Conservation (phyloP, 2,888 invertebrate genomes). For the Cephus pulcher region DNA sequence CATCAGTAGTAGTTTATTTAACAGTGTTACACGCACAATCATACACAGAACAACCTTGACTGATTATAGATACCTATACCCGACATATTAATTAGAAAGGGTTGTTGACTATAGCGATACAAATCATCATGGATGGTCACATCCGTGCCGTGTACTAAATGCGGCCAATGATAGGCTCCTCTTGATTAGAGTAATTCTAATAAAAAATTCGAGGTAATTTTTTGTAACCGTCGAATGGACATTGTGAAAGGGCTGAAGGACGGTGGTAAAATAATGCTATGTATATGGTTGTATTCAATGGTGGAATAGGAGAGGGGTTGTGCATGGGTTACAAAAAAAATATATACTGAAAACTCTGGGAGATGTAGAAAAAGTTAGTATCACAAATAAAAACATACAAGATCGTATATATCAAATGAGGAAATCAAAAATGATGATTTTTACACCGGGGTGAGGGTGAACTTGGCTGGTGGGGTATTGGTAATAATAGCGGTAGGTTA, state of each 20-base stretch:
- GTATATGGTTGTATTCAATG: background rate
- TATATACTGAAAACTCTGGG: background rate
- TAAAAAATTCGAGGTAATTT: background rate
- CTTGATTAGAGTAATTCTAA: background rate
- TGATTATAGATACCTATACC: slow-evolving; percentile 48
- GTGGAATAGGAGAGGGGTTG: background rate
- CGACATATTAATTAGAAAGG: slow-evolving; percentile 42
- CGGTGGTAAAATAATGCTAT: background rate
- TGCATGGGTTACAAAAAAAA: background rate
- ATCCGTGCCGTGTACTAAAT: slow-evolving; percentile 50
- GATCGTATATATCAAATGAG: background rate
- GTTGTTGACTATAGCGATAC: slow-evolving; percentile 42
- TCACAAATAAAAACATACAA: background rate
- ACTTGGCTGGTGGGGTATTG: background rate
- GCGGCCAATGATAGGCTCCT: slow-evolving; percentile 8
- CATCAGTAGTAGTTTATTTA: slow-evolving; percentile 64
- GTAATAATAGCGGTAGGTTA: background rate
- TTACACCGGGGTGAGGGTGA: background rate
- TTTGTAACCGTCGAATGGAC: background rate
- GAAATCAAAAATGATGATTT: background rate
- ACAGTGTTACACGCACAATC: slow-evolving; percentile 64
- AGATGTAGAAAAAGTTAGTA: background rate
- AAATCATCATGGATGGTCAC: slow-evolving; percentile 58
- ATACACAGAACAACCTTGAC: slow-evolving; percentile 63
- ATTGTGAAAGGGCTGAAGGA: background rate